Evolutionary conservation across 64 coral and sea anemone genomes (phyloP).

Genomic region (Cladopsammia gracilis): DNA sequence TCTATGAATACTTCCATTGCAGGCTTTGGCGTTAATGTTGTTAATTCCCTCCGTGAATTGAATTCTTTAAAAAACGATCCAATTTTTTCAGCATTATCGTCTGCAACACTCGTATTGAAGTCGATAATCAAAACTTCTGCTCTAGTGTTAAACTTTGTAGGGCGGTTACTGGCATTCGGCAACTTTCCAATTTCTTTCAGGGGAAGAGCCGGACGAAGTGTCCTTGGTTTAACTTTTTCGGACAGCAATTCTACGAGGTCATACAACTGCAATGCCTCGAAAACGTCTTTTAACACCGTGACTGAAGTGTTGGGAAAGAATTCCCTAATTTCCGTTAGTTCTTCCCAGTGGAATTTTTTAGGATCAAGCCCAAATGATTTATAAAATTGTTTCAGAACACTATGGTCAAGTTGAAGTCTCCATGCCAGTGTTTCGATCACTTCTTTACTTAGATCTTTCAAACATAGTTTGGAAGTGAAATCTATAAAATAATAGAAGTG

Average conservation of each 20-base stretch:
- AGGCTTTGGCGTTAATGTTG: neutral
- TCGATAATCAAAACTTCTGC: neutral
- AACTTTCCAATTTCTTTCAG: neutral
- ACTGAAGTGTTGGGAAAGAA: constrained; percentile 12
- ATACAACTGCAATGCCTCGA: neutral
- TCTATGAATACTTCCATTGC: no score
- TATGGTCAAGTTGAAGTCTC: neutral
- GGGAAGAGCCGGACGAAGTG: constrained; percentile 10
- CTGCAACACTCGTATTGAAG: neutral
- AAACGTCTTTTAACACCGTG: neutral
- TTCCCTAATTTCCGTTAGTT: neutral
- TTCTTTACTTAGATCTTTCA: neutral
- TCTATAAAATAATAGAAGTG: neutral
- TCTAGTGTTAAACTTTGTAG: neutral
- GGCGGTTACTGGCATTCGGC: neutral
- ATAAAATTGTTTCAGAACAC: neutral
- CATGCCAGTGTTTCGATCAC: neutral
- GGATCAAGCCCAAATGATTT: neutral
- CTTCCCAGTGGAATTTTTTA: neutral
- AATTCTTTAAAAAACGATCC: neutral
- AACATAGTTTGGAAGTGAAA: neutral
- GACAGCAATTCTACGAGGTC: neutral
- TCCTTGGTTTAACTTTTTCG: neutral
- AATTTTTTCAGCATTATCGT: neutral
- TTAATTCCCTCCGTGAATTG: neutral